These are phyloP conservation scores for Drosophila paramelanica DNA, from an alignment of 2,888 invertebrate species.

Conservation along the genomic window DNA sequence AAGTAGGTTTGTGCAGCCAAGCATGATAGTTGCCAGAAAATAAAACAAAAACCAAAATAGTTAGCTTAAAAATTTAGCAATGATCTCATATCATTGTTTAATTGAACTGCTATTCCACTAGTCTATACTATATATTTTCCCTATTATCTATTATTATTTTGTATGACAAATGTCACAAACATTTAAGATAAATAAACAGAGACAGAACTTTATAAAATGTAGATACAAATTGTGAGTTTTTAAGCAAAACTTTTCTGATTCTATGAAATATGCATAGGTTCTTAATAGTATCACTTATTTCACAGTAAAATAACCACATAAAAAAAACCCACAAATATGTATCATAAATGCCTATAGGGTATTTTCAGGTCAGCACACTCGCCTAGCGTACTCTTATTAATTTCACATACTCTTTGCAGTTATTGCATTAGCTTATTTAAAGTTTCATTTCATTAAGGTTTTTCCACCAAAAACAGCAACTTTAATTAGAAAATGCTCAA, in stretches of 20 bases:
- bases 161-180: background rate
- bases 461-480: constrained; percentile 3
- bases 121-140: background rate
- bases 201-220: background rate
- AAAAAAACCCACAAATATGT: no score
- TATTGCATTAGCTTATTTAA: background rate
- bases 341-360: background rate
- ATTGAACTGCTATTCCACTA: background rate
- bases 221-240: background rate
- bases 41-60: background rate
- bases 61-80: background rate
- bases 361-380: background rate
- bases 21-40: background rate
- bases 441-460: background rate
- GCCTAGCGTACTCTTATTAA: no score
- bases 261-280: background rate
- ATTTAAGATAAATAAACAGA: constrained; percentile 7
- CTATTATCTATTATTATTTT: constrained; percentile 5
- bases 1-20: constrained; percentile 25
- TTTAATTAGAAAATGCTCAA: constrained; percentile 36
- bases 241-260: no score
- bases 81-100: constrained; percentile 17
- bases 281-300: background rate
- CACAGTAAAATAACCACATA: no score
- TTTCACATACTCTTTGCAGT: background rate